A percentile compares a stretch with the other conserved stretches of the same genome.
Conservation (phyloP, 2,797 vertebrate species). For the Pteropus rufus region DNA sequence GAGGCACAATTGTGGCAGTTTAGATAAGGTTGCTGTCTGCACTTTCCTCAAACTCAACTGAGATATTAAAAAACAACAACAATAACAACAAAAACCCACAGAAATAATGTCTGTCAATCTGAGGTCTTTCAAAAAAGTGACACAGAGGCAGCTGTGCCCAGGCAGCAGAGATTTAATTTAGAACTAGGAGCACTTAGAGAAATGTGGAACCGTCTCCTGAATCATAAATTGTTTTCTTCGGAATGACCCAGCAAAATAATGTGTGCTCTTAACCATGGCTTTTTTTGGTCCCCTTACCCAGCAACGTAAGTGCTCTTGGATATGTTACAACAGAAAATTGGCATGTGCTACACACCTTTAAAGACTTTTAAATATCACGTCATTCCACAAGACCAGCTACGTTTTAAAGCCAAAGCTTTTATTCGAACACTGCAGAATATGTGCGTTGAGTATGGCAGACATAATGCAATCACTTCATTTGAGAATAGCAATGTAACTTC, state of each 20-base stretch:
- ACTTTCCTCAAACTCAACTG: background rate
- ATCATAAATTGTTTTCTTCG: slow-evolving; percentile 59
- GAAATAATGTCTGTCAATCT: background rate
- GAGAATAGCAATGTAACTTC: slow-evolving; percentile 62
- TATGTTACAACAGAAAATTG: slow-evolving; percentile 33
- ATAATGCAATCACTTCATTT: slow-evolving; percentile 59
- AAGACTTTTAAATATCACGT: slow-evolving; percentile 67
- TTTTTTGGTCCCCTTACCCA: background rate
- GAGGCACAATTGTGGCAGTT: slow-evolving; percentile 9
- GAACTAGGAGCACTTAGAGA: slow-evolving; percentile 45
- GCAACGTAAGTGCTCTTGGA: slow-evolving; percentile 8
- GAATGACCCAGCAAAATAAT: slow-evolving; percentile 45
- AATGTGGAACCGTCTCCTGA: slow-evolving; percentile 50
- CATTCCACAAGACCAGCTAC: slow-evolving; percentile 51
- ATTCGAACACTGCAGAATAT: slow-evolving; percentile 65
- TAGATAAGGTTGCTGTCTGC: slow-evolving; percentile 49
- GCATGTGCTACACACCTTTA: slow-evolving; percentile 17
- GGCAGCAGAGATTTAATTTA: slow-evolving; percentile 49
- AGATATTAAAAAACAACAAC: background rate
- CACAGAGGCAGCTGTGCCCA: background rate
- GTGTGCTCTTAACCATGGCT: background rate
- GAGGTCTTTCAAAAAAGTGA: slow-evolving; percentile 38
- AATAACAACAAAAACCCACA: background rate
- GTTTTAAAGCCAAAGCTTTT: slow-evolving; percentile 67
- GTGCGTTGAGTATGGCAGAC: slow-evolving; percentile 8